Percentiles rank a stretch among this genome's conserved stretches.
Evolutionary conservation across 2,113 vertebrate species (phyloP).

Genomic region (Labrus mixtus): DNA sequence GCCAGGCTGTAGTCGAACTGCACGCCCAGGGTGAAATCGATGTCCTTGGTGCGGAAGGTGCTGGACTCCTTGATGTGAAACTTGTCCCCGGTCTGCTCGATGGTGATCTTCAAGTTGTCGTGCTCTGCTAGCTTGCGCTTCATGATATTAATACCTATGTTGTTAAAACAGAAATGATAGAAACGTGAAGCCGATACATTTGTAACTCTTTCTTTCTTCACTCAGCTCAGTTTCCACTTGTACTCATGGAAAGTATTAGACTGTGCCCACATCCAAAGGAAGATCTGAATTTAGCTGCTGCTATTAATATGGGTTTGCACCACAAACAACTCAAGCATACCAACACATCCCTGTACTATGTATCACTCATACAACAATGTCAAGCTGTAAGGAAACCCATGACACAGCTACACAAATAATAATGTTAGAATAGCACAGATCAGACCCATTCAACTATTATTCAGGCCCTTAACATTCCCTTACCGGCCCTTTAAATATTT

Average conservation of each 20-base stretch:
- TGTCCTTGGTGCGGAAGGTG: slow-evolving; percentile 86
- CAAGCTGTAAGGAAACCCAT: slow-evolving; percentile 12
- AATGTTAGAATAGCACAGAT: not conserved
- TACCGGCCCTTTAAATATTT: not conserved
- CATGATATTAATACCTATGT: slow-evolving; percentile 87
- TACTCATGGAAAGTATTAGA: not conserved
- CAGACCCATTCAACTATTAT: not conserved
- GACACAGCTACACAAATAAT: not conserved
- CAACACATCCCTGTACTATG: not conserved
- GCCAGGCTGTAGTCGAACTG: slow-evolving; percentile 88
- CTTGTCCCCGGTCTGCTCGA: slow-evolving; percentile 89
- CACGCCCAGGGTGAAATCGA: slow-evolving; percentile 89
- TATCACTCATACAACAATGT: not conserved
- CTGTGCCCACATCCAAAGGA: not conserved
- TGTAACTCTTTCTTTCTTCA: not conserved
- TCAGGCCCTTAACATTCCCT: not conserved
- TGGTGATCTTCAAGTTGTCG: slow-evolving; percentile 89
- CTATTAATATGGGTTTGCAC: slow-evolving; percentile 10
- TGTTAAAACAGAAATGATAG: not conserved
- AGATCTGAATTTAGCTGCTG: slow-evolving; percentile 29
- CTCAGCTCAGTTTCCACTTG: not conserved
- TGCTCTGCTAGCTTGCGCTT: slow-evolving; percentile 92
- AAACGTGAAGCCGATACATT: not conserved
- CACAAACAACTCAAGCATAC: slow-evolving; percentile 1
- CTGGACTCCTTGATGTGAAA: slow-evolving; percentile 91